Evolutionary conservation across 37 sponge, comb jelly and placozoan genomes (phyloP).

Genomic region (Eunapius fragilis): DNA sequence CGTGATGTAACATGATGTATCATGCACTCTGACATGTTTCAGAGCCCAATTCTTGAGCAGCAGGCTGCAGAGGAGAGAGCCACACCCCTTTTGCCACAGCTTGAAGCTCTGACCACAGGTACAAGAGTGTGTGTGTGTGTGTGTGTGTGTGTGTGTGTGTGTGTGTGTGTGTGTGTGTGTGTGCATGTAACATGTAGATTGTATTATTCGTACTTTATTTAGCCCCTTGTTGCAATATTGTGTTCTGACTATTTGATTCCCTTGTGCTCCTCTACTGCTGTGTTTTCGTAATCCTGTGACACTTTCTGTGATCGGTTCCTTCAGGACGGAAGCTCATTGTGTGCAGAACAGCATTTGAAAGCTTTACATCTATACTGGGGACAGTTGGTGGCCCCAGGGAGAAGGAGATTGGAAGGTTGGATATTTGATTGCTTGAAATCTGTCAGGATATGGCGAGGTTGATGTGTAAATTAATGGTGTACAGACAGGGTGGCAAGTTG

Average conservation of each 20-base stretch:
- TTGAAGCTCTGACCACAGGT: conserved; percentile 49
- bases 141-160: too few relatives aligned
- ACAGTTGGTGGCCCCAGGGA: conserved; percentile 45
- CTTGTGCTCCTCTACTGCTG: background rate
- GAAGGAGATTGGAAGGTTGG: conserved; percentile 43
- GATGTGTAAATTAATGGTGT: too few relatives aligned
- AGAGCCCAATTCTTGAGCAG: conserved; percentile 32
- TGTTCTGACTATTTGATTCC: too few relatives aligned
- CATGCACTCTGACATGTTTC: background rate
- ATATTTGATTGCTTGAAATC: too few relatives aligned
- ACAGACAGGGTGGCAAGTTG: too few relatives aligned
- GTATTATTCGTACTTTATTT: too few relatives aligned
- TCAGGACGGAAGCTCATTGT: conserved; percentile 43
- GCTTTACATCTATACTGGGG: conserved; percentile 35
- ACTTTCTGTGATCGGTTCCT: background rate
- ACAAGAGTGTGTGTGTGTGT: background rate
- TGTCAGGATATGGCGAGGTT: too few relatives aligned
- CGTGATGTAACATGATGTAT: too few relatives aligned
- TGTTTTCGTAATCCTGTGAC: background rate
- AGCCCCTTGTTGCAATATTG: too few relatives aligned
- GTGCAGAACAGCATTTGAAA: conserved; percentile 42
- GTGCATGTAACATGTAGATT: background rate
- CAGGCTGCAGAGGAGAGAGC: conserved; percentile 40
- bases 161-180: background rate
- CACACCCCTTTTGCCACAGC: conserved; percentile 28